These are phyloP conservation scores for Pyrrhosoma nymphula DNA, from an alignment of 2,888 invertebrate species.

Conservation along the genomic window DNA sequence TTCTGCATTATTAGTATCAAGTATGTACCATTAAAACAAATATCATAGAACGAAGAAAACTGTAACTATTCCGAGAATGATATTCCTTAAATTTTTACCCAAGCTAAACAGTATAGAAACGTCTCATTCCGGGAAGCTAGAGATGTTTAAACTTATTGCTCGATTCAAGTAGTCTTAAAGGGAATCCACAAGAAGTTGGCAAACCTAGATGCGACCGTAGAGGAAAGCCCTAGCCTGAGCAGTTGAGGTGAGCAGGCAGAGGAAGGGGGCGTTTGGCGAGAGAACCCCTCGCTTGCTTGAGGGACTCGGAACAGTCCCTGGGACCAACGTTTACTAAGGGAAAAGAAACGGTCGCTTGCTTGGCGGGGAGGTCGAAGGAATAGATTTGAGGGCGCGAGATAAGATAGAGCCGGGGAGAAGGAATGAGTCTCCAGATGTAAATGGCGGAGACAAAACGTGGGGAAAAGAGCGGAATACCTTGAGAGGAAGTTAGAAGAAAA, in stretches of 20 bases:
- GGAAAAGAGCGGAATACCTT: background rate
- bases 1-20: no score
- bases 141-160: no score
- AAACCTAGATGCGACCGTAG: no score
- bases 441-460: constrained; percentile 1
- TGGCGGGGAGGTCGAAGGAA: background rate
- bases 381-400: background rate
- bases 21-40: no score
- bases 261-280: background rate
- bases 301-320: background rate
- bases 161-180: no score
- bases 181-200: background rate
- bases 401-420: background rate
- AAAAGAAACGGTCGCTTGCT: background rate
- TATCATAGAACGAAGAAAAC: no score
- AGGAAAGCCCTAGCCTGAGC: no score
- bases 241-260: background rate
- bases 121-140: no score
- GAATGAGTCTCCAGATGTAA: background rate
- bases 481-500: background rate
- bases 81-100: no score
- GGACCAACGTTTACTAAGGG: background rate
- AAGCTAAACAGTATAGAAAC: no score
- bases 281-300: background rate
- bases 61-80: no score